A percentile compares a stretch with the other conserved stretches of the same genome.
Evolutionary conservation across 2,113 vertebrate genomes (phyloP).

Genomic region (Sus scrofa): DNA sequence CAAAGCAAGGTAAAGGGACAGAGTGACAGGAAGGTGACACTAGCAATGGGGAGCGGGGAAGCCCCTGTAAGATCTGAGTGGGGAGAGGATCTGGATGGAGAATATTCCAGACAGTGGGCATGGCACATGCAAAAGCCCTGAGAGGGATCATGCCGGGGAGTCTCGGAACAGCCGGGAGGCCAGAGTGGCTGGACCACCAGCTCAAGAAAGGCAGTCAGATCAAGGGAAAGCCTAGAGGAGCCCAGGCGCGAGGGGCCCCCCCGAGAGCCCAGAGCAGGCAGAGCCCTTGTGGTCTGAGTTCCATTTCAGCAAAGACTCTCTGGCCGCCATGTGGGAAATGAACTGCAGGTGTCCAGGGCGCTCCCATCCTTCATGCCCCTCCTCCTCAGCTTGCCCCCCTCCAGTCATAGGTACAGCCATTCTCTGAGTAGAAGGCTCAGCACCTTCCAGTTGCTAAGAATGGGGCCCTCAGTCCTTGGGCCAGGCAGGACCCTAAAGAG

Average conservation of each 20-base stretch:
- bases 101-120: not conserved
- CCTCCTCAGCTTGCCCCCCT: not conserved
- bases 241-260: not conserved
- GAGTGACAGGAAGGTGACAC: not conserved
- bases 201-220: rapidly evolving
- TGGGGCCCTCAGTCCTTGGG: not conserved
- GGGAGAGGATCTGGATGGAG: not conserved
- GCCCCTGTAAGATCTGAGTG: not conserved
- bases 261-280: rapidly evolving
- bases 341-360: not conserved
- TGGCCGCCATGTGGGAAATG: not conserved
- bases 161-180: not conserved
- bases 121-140: not conserved
- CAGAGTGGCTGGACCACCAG: not conserved
- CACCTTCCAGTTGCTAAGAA: not conserved
- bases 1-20: not conserved
- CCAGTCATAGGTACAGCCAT: not conserved
- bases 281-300: not conserved
- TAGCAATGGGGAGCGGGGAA: not conserved
- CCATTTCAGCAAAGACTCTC: too few relatives aligned
- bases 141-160: not conserved
- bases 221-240: too few relatives aligned
- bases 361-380: not conserved
- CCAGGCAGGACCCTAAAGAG: not conserved
- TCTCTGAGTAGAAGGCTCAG: not conserved